Base-by-base conservation (phyloP, 2,797 vertebrate genomes). In the Apogon talboti region DNA sequence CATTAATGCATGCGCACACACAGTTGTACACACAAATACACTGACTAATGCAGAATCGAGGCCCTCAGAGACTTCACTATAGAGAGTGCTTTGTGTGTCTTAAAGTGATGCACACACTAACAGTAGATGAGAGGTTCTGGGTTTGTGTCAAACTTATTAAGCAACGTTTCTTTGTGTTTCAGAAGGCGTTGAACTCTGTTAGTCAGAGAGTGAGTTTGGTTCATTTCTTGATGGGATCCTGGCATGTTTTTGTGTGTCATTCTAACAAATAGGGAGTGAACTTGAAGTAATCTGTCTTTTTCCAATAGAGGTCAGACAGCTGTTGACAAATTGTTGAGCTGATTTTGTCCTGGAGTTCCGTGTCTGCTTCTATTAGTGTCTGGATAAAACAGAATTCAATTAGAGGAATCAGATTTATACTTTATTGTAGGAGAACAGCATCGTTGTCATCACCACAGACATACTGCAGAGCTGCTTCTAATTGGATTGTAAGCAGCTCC, bases 11-110 rank as follows among this genome's bases (percentile, higher is more conserved):
- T n/a, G 12, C 18, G 44, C 24, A 28, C 66, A 71, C 55, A 68
- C 7, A 54, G 7, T 47, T 33, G 33, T 11, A 53, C 63, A 68
- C 49, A 61, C 19, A 49, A 1, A 55, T n/a, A 41, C 2, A 33
- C 30, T 49, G 64, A 74, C 67, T 58, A 48, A 61, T 76, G 73
- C 64, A 76, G 55, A 16, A 15, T 24, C 1, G 1, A 51, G 13
- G 28, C 24, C 54, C 53, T 47, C 3, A 8, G 59, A 64, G 66
- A 33, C 58, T 14, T 42, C 15, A 21, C 41, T 24, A 42, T 30
- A 35, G 55, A 37, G 60, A 21, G 54, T 35, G 37, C 7, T 51
- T 4, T 46, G 12, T 54, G 58, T 55, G 53, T 12, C 11, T 41
- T 41, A 41, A 41, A 41, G 40, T 14, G 40, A 11, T 41, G 40